phyloP scores from a whole-genome alignment of 1,140 invertebrate genomes.

The Drosophila leontia region DNA sequence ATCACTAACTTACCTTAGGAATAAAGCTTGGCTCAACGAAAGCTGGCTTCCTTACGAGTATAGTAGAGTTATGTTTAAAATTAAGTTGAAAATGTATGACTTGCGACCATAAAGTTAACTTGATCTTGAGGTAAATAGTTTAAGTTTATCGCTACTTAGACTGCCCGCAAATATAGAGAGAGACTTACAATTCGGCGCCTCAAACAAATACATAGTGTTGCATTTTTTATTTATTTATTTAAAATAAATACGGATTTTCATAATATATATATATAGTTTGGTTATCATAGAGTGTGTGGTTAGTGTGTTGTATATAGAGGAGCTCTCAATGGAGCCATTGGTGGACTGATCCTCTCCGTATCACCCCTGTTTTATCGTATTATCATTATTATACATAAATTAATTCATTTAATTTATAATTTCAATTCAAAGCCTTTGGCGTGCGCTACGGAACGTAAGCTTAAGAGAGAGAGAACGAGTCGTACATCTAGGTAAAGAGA shows the following conservation, averaged over 20 bases:
- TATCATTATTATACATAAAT: conserved; percentile 40
- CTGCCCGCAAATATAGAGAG: neutral
- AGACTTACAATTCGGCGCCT: conserved; percentile 50
- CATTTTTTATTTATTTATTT: conserved; percentile 74
- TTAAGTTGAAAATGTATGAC: conserved; percentile 8
- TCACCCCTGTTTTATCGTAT: conserved; percentile 4
- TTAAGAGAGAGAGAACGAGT: conserved; percentile 40
- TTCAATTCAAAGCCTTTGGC: conserved; percentile 66
- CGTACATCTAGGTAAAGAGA: conserved; percentile 47
- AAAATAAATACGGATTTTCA: conserved; percentile 68
- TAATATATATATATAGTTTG: conserved; percentile 26
- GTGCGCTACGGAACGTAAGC: conserved; percentile 63
- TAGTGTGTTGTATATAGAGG: conserved; percentile 32
- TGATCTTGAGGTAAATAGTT: conserved; percentile 30
- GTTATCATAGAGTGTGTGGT: conserved; percentile 33
- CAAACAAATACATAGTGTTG: conserved; percentile 73
- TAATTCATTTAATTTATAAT: conserved; percentile 30
- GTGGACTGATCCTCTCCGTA: conserved; percentile 49
- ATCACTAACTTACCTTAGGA: conserved; percentile 63
- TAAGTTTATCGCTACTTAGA: conserved; percentile 35
- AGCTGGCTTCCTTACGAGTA: conserved; percentile 19
- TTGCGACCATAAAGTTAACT: conserved; percentile 50
- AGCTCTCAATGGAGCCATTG: conserved; percentile 47
- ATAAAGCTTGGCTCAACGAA: conserved; percentile 16
- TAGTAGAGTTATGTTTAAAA: conserved; percentile 16